phyloP scores from a whole-genome alignment of 2,113 vertebrate genomes.

The Corythaixoides concolor region DNA sequence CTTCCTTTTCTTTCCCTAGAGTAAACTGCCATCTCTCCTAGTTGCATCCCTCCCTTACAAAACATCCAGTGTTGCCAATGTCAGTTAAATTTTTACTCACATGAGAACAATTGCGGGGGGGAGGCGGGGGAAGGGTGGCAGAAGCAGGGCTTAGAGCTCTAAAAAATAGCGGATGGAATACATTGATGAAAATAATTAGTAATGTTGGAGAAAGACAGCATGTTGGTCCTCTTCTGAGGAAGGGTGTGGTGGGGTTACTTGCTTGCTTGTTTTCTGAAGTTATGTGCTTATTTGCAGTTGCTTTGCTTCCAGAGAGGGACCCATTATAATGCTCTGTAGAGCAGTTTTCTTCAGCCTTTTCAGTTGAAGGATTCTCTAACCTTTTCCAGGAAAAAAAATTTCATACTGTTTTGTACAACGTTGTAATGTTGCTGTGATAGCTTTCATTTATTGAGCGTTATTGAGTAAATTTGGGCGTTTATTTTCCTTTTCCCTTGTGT shows the following conservation, averaged over 20 bases:
- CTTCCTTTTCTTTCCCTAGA: background rate
- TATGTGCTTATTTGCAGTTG: background rate
- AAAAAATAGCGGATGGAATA: background rate
- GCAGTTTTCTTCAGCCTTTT: background rate
- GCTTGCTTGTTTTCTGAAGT: background rate
- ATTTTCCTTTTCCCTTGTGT: background rate
- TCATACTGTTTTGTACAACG: background rate
- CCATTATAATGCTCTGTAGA: background rate
- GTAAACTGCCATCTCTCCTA: background rate
- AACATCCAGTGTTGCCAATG: background rate
- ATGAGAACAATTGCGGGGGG: background rate
- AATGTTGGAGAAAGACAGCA: background rate
- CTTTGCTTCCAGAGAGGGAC: background rate
- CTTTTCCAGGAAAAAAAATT: background rate
- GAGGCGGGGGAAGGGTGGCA: background rate
- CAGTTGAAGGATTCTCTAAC: background rate
- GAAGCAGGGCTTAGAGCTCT: background rate
- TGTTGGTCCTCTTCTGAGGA: rapidly evolving
- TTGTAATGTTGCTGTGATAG: background rate
- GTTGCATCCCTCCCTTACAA: background rate
- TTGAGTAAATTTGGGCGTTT: background rate
- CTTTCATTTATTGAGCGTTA: background rate
- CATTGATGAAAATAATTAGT: background rate
- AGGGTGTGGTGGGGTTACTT: background rate
- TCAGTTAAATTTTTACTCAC: background rate